phyloP scores from a whole-genome alignment of 2,888 invertebrate genomes.

The Lasioglossum oenotherae region DNA sequence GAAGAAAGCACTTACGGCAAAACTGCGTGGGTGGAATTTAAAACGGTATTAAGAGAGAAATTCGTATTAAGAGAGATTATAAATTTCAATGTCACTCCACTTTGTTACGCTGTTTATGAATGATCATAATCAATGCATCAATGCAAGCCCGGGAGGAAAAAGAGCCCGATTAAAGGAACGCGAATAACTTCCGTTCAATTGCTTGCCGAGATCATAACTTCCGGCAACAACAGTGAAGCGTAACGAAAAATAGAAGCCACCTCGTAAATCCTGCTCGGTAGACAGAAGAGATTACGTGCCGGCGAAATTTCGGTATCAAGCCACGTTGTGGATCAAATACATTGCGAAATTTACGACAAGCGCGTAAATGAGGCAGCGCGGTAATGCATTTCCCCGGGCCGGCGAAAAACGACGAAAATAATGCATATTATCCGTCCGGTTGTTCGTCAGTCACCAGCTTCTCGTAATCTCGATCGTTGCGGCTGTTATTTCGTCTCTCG shows the following conservation, averaged over 20 bases:
- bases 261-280: conserved; percentile 4
- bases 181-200: background rate
- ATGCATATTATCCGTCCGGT: background rate
- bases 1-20: too few species aligned
- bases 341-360: conserved; percentile 12
- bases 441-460: conserved; percentile 21
- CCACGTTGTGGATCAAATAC: conserved; percentile 4
- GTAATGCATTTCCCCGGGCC: background rate
- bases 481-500: background rate
- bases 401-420: conserved; percentile 1
- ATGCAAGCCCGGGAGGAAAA: background rate
- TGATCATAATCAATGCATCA: background rate
- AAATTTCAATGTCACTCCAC: too few species aligned
- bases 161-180: background rate
- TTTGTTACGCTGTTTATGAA: too few species aligned
- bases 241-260: background rate
- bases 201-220: conserved; percentile 18
- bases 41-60: too few species aligned
- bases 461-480: background rate
- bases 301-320: conserved; percentile 28
- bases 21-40: too few species aligned
- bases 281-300: conserved; percentile 9
- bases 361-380: conserved; percentile 25
- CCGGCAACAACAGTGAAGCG: background rate
- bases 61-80: too few species aligned